phyloP scores from a whole-genome alignment of 2,888 invertebrate species.

The Acronicta psi region DNA sequence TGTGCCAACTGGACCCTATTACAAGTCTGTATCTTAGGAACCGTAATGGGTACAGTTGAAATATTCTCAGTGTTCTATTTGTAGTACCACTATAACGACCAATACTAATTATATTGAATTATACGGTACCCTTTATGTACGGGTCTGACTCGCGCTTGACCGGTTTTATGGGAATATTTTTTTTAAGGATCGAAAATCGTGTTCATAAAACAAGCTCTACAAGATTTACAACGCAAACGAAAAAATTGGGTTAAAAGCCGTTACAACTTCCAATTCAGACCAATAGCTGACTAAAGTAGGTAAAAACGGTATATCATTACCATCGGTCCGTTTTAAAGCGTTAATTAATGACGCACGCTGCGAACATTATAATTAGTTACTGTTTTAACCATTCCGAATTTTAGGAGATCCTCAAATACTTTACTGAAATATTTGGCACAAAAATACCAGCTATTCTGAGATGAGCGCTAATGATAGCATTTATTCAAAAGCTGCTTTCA shows the following conservation, averaged over 20 bases:
- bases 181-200: too few species aligned
- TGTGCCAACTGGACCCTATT: too few species aligned
- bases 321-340: constrained; percentile 18
- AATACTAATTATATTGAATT: too few species aligned
- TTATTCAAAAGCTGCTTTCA: neutral
- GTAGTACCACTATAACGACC: too few species aligned
- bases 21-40: too few species aligned
- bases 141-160: too few species aligned
- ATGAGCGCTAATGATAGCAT: neutral
- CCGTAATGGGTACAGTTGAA: too few species aligned
- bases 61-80: too few species aligned
- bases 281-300: constrained; percentile 23
- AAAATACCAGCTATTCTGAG: neutral
- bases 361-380: constrained; percentile 27
- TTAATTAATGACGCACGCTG: constrained; percentile 40
- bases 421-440: constrained; percentile 3
- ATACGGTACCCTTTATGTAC: too few species aligned
- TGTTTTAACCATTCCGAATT: constrained; percentile 19
- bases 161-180: too few species aligned
- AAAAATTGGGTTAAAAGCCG: neutral
- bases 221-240: too few species aligned
- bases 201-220: too few species aligned
- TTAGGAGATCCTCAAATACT: constrained; percentile 4
- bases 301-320: constrained; percentile 31
- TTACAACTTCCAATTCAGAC: constrained; percentile 19